Base-by-base conservation (phyloP, 2,888 invertebrate species). In the Tupiocoris notatus region DNA sequence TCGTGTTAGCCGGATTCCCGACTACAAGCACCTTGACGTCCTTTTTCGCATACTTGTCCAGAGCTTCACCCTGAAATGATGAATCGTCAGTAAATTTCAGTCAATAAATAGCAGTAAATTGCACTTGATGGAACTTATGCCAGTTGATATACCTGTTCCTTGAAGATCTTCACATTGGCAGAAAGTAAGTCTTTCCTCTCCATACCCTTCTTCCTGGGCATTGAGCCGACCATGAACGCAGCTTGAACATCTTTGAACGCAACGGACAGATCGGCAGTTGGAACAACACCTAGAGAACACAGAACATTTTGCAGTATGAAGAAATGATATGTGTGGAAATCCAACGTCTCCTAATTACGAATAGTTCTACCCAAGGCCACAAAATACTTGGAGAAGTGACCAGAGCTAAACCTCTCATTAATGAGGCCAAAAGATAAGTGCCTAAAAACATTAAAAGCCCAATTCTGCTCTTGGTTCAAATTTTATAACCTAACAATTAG, bases 1-100 rank as follows among this genome's bases (percentile, higher is more conserved):
- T 99, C 1, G 99, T 99, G 84, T 99, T 99, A 18, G 99, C 99
- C 68, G 99, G 99, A 85, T 99, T 99, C 59, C 99, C 99, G 81
- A 99, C 99, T 56, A 99, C 98, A 62, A 99, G 87, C 78, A 92
- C 95, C 87, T 97, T 98, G 61, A 97, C 93, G 83, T 91, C 91
- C 83, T 97, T 97, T 81, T 92, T 93, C 39, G 98, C 95, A 83
- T 89, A 88, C 83, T 94, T 90, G 83, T 98, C 93, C 57, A 99
- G 85, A 2, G 98, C 97, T 83, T 94, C 91, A 16, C 99, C 98
- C 86, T 84, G 58, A 25, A 70, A 22, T n/a, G n/a, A n/a, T n/a
- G n/a, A n/a, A n/a, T n/a, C n/a, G 7, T 65, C 20, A 61, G 9
- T 61, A 12, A 61, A 17, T n/a, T n/a, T n/a, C n/a, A n/a, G n/a